Percentiles rank a stretch among this genome's conserved stretches.
Conservation (phyloP, 2,888 invertebrate species). For the Pycnomerus fuliginosus region DNA sequence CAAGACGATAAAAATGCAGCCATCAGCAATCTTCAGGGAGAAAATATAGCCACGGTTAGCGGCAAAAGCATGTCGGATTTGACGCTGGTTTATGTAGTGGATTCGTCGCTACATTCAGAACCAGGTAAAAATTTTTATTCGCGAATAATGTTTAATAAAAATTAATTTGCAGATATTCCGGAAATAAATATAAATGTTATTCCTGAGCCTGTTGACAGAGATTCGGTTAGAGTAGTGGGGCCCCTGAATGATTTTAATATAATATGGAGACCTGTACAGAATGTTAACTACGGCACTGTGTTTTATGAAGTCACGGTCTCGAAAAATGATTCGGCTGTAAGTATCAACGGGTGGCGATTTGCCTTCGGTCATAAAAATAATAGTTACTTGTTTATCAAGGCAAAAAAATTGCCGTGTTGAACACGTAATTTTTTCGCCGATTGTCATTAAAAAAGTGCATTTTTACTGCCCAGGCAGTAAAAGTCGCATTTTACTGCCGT, state of each 20-base stretch:
- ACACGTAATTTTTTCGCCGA: too few species aligned
- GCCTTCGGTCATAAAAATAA: too few species aligned
- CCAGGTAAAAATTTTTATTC: constrained; percentile 29
- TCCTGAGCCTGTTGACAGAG: constrained; percentile 68
- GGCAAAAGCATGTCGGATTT: constrained; percentile 66
- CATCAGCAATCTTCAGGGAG: constrained; percentile 73
- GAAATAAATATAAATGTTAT: constrained; percentile 62
- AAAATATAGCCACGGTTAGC: constrained; percentile 68
- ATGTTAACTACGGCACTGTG: constrained; percentile 77
- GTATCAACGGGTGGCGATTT: too few species aligned
- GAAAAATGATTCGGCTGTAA: constrained; percentile 60
- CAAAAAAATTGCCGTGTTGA: too few species aligned
- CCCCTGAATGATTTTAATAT: constrained; percentile 80
- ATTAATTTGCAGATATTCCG: constrained; percentile 20
- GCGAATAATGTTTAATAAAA: constrained; percentile 1
- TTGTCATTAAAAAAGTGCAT: too few species aligned
- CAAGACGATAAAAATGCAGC: constrained; percentile 72
- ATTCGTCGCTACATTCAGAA: constrained; percentile 58
- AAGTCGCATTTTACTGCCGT: too few species aligned
- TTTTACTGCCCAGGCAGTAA: too few species aligned
- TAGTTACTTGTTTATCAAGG: too few species aligned
- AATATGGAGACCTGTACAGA: constrained; percentile 74
- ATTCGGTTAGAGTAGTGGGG: constrained; percentile 70
- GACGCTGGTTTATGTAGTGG: constrained; percentile 70
- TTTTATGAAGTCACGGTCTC: constrained; percentile 78